Evolutionary conservation across 2,113 vertebrate species (phyloP).

Genomic region (Myodes glareolus): DNA sequence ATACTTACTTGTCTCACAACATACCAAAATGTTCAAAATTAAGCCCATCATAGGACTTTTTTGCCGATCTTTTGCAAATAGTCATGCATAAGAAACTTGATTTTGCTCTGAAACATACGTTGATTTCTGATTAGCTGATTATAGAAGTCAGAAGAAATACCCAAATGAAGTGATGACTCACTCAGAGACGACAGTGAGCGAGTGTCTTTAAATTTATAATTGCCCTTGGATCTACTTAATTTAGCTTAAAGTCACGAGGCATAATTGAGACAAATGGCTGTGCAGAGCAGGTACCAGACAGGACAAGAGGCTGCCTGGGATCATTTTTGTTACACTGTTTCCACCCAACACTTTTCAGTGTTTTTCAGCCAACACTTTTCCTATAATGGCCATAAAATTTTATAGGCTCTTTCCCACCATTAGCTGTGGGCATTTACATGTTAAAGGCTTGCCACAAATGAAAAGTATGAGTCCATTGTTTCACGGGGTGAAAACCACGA

Average conservation of each 20-base stretch:
- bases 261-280: slow-evolving; percentile 69
- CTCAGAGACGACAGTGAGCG: slow-evolving; percentile 76
- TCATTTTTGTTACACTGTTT: slow-evolving; percentile 11
- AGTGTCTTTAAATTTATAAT: slow-evolving; percentile 82
- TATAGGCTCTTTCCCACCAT: slow-evolving; percentile 84
- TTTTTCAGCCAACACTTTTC: slow-evolving; percentile 83
- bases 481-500: slow-evolving; percentile 69
- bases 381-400: slow-evolving; percentile 83
- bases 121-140: slow-evolving; percentile 67
- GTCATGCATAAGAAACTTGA: neutral
- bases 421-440: slow-evolving; percentile 83
- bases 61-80: slow-evolving; percentile 21
- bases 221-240: slow-evolving; percentile 82
- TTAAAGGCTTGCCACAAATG: slow-evolving; percentile 84
- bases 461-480: slow-evolving; percentile 80
- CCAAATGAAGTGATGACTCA: slow-evolving; percentile 69
- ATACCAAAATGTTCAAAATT: slow-evolving; percentile 1
- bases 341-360: slow-evolving; percentile 45
- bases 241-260: slow-evolving; percentile 77
- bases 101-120: slow-evolving; percentile 27
- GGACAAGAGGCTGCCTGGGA: slow-evolving; percentile 52
- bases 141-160: slow-evolving; percentile 64
- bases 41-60: slow-evolving; percentile 14
- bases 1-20: slow-evolving; percentile 77
- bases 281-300: slow-evolving; percentile 59